These are phyloP conservation scores for Aelia acuminata DNA, from an alignment of 2,888 invertebrate genomes.

Conservation along the genomic window DNA sequence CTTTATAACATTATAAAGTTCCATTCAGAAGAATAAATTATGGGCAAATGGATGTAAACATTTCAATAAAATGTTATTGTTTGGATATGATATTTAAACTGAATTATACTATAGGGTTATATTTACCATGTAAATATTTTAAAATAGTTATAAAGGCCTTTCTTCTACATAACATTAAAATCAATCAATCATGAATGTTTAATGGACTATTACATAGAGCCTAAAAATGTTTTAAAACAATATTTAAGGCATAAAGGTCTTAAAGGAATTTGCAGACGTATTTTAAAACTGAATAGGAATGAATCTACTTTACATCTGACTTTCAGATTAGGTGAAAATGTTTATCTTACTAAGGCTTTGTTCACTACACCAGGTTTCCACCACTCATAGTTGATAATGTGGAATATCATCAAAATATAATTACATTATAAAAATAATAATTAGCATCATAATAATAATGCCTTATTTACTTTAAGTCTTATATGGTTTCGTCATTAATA, in stretches of 20 bases:
- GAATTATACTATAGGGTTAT: conserved; percentile 52
- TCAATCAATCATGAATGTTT: neutral
- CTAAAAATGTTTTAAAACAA: neutral
- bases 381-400: neutral
- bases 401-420: neutral
- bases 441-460: neutral
- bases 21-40: conserved; percentile 32
- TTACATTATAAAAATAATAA: no score
- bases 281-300: neutral
- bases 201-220: neutral
- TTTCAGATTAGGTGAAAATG: neutral
- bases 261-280: neutral
- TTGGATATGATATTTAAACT: conserved; percentile 19
- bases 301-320: neutral
- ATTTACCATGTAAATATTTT: conserved; percentile 55
- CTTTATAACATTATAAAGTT: conserved; percentile 42
- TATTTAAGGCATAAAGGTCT: no score
- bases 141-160: conserved; percentile 50
- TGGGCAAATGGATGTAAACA: conserved; percentile 51
- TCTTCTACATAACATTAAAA: neutral
- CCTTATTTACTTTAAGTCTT: neutral
- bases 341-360: conserved; percentile 17
- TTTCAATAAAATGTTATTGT: conserved; percentile 42
- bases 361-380: neutral
- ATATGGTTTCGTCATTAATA: neutral